Percentiles rank a stretch among this genome's conserved stretches.
These are phyloP conservation scores for Myocastor coypus DNA, from an alignment of 2,113 vertebrate species.

Conservation along the genomic window DNA sequence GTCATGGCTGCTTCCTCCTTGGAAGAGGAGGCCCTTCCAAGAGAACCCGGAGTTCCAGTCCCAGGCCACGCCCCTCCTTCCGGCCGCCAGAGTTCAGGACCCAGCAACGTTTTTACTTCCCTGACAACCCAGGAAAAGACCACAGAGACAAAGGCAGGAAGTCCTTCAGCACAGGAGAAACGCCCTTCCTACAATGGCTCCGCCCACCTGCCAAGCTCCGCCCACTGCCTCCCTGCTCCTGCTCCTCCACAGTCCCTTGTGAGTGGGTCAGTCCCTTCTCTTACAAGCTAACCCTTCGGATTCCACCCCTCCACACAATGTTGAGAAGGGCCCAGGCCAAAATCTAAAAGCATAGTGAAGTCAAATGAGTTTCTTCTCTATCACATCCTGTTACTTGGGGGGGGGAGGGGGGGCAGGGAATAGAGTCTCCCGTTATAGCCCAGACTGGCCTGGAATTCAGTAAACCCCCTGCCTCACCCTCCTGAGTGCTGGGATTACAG, in stretches of 20 bases:
- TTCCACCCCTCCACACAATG: background rate
- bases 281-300: background rate
- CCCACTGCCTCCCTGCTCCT: background rate
- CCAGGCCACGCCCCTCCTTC: slow-evolving; percentile 22
- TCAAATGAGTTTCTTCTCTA: background rate
- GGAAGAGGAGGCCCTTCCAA: slow-evolving; percentile 24
- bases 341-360: background rate
- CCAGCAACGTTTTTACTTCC: background rate
- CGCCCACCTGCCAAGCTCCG: background rate
- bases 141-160: slow-evolving; percentile 66
- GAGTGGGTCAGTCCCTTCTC: background rate
- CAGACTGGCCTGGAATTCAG: background rate
- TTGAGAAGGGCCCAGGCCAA: background rate
- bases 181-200: slow-evolving; percentile 22
- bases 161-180: background rate
- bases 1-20: background rate
- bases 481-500: background rate
- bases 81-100: slow-evolving; percentile 4
- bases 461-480: background rate
- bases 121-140: slow-evolving; percentile 42
- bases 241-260: background rate
- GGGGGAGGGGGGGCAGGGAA: too few species aligned
- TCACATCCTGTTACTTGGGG: background rate
- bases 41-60: slow-evolving; percentile 50
- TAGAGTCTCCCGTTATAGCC: background rate